phyloP scores from a whole-genome alignment of 2,888 invertebrate species.

The Acronicta leporina region DNA sequence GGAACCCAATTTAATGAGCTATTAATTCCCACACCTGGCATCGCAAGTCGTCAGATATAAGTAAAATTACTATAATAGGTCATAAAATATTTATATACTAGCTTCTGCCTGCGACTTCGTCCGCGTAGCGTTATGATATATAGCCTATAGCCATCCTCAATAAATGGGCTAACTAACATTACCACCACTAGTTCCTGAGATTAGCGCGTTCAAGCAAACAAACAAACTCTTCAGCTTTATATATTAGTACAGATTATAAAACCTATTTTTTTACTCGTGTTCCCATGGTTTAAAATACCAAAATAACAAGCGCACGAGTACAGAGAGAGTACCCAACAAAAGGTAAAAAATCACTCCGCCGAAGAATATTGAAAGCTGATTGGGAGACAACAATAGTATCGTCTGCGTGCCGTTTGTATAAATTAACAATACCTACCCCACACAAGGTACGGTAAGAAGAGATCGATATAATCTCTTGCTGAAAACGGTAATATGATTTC shows the following conservation, averaged over 20 bases:
- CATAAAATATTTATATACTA: neutral
- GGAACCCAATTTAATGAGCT: no score
- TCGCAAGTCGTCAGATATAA: neutral
- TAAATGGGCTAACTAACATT: no score
- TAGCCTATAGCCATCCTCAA: no score
- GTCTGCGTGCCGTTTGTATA: constrained; percentile 51
- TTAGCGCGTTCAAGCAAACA: no score
- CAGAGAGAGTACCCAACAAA: constrained; percentile 8
- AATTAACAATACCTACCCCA: constrained; percentile 58
- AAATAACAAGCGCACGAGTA: constrained; percentile 23
- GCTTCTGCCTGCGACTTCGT: no score
- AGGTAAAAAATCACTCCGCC: constrained; percentile 18
- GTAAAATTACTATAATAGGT: neutral
- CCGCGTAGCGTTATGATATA: no score
- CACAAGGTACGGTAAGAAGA: constrained; percentile 56
- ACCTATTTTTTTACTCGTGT: neutral
- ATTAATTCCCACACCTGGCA: no score
- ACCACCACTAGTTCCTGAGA: no score
- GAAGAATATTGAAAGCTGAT: constrained; percentile 48
- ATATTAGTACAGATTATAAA: no score
- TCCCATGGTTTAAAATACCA: neutral
- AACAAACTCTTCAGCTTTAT: no score
- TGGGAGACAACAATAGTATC: constrained; percentile 56
- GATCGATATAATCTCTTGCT: constrained; percentile 69
- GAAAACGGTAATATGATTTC: constrained; percentile 60